A percentile compares a stretch with the other conserved stretches of the same genome.
Conservation (phyloP, 2,797 vertebrate genomes). For the Heliangelus exortis region DNA sequence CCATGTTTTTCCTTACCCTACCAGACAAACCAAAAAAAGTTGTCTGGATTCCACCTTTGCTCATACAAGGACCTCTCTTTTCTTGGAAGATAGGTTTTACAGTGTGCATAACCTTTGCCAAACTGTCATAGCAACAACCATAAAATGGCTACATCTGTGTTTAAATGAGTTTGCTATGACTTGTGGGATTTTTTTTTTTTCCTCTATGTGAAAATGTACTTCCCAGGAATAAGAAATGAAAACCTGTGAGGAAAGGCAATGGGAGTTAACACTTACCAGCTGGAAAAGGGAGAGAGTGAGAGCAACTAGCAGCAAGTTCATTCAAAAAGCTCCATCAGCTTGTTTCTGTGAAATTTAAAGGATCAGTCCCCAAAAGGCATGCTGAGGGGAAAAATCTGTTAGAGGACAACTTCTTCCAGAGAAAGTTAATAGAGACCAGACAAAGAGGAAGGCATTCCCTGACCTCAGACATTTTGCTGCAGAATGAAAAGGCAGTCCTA, state of each 20-base stretch:
- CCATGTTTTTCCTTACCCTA: fast-evolving
- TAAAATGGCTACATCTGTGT: conserved; percentile 56
- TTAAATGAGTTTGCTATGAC: conserved; percentile 54
- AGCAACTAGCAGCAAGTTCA: conserved; percentile 54
- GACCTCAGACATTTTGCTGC: conserved; percentile 49
- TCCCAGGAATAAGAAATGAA: conserved; percentile 65
- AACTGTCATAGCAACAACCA: conserved; percentile 47
- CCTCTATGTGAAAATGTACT: conserved; percentile 60
- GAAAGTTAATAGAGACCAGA: conserved; percentile 60
- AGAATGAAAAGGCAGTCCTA: conserved; percentile 40
- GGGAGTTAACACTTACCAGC: conserved; percentile 68
- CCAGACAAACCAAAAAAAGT: background rate
- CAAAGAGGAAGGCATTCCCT: conserved; percentile 57
- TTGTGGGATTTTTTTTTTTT: background rate
- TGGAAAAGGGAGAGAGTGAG: conserved; percentile 48
- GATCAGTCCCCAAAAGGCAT: conserved; percentile 45
- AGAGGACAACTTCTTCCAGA: conserved; percentile 39
- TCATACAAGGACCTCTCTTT: background rate
- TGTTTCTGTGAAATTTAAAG: conserved; percentile 46
- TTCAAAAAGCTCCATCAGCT: conserved; percentile 37
- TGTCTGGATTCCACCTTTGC: background rate
- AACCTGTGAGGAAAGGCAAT: conserved; percentile 42
- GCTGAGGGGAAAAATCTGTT: background rate
- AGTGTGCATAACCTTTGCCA: conserved; percentile 49
- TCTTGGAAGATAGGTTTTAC: background rate